Conservation (phyloP, 2,888 invertebrate species). For the Aphrophora alni region DNA sequence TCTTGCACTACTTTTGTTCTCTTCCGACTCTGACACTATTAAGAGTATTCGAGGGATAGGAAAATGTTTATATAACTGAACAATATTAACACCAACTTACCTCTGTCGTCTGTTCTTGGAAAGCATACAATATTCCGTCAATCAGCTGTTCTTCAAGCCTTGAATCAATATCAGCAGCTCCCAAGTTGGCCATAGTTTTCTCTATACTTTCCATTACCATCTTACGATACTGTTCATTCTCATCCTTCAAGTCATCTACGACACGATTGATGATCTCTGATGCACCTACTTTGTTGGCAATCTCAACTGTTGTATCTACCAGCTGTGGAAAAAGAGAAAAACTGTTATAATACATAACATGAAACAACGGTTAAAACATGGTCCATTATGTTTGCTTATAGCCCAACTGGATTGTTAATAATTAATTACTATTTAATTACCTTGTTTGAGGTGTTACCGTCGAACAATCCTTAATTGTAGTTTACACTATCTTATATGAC, state of each 20-base stretch:
- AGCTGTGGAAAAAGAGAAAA: conserved; percentile 61
- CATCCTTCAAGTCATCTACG: conserved; percentile 99
- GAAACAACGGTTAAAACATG: no score
- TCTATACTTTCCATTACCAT: conserved; percentile 99
- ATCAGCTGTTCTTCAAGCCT: conserved; percentile 98
- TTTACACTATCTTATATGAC: no score
- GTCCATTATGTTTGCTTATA: no score
- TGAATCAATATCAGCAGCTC: conserved; percentile 98
- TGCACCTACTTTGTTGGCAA: conserved; percentile 99
- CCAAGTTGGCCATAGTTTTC: conserved; percentile 96
- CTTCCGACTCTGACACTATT: no score
- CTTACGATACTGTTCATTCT: conserved; percentile 99
- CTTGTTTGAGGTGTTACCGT: no score
- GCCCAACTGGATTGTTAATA: no score
- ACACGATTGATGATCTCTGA: conserved; percentile 98
- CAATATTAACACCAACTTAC: no score
- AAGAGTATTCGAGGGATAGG: conserved; percentile 26
- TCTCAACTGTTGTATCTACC: conserved; percentile 99
- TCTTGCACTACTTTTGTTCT: no score
- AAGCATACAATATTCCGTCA: conserved; percentile 98
- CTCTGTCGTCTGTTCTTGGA: conserved; percentile 99
- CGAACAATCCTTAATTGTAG: no score
- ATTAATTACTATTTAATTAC: no score
- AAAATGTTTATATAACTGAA: conserved; percentile 14
- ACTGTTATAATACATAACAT: no score